Evolutionary conservation across 2,888 invertebrate species (phyloP).

Genomic region (Achlya flavicornis): DNA sequence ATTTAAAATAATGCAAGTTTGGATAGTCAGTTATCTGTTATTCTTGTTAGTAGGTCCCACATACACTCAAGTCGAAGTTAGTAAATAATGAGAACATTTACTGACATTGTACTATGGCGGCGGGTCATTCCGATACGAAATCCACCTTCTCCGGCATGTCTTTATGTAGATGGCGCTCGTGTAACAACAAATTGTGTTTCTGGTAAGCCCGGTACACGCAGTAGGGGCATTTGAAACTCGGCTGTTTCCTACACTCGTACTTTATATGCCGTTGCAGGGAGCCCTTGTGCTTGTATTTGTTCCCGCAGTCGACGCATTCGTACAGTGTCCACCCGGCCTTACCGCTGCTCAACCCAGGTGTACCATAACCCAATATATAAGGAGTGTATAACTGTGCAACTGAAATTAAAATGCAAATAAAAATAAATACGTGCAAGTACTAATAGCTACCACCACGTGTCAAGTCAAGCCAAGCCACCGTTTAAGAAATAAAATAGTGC

Average conservation of each 20-base stretch:
- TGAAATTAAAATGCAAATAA: constrained; percentile 81
- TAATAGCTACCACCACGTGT: constrained; percentile 68
- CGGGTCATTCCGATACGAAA: constrained; percentile 80
- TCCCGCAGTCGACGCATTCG: constrained; percentile 89
- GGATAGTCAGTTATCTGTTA: constrained; percentile 13
- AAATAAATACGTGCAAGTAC: constrained; percentile 79
- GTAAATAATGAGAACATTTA: constrained; percentile 42
- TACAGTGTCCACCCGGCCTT: constrained; percentile 80
- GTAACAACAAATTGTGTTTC: constrained; percentile 84
- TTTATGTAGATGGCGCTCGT: constrained; percentile 81
- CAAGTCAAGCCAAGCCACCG: constrained; percentile 76
- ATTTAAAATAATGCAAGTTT: background rate
- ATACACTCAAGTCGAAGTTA: constrained; percentile 18
- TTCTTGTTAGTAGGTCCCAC: constrained; percentile 23
- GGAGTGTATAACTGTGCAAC: constrained; percentile 83
- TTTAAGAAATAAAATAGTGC: constrained; percentile 53
- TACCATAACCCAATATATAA: constrained; percentile 82
- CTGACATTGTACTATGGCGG: constrained; percentile 68
- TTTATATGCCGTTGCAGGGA: constrained; percentile 90
- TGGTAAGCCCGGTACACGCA: constrained; percentile 88
- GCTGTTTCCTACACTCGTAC: constrained; percentile 89
- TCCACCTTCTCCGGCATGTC: constrained; percentile 82
- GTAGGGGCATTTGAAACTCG: constrained; percentile 88
- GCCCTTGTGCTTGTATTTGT: constrained; percentile 92
- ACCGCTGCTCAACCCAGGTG: constrained; percentile 72